Conservation (phyloP, 2,797 vertebrate species). For the Sebastes miniatus region DNA sequence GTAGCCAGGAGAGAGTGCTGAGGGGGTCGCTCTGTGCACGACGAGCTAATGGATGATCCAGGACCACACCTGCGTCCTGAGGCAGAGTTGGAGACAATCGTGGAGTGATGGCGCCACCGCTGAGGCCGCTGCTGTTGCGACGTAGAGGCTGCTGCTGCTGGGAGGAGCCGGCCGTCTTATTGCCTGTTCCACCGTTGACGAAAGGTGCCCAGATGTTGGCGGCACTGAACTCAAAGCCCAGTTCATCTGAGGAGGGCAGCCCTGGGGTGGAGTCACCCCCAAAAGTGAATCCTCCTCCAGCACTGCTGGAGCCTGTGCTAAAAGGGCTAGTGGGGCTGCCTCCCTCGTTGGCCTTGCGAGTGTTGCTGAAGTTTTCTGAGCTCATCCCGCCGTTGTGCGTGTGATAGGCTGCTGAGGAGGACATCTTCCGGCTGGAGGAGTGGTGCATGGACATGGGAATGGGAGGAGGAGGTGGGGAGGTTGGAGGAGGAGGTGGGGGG, state of each 20-base stretch:
- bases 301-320: constrained; percentile 80
- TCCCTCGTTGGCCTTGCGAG: constrained; percentile 75
- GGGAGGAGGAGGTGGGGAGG: constrained; percentile 51
- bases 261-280: constrained; percentile 75
- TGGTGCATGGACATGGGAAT: constrained; percentile 82
- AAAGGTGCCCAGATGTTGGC: constrained; percentile 95
- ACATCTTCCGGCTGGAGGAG: constrained; percentile 80
- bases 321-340: constrained; percentile 90
- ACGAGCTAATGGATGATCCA: constrained; percentile 90
- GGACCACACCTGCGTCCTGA: constrained; percentile 68
- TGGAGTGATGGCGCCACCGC: constrained; percentile 84
- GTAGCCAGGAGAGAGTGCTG: constrained; percentile 89
- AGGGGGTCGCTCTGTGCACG: constrained; percentile 90
- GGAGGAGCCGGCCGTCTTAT: constrained; percentile 52
- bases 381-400: constrained; percentile 73
- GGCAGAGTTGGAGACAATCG: constrained; percentile 92
- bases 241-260: constrained; percentile 83
- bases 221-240: constrained; percentile 90
- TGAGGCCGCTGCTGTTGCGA: constrained; percentile 86
- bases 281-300: constrained; percentile 85
- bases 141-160: constrained; percentile 71
- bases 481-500: constrained; percentile 68
- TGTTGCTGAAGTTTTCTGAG: constrained; percentile 68
- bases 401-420: constrained; percentile 74
- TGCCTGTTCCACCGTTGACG: constrained; percentile 76